phyloP scores from a whole-genome alignment of 2,797 vertebrate genomes.

The Tokudaia muenninki region DNA sequence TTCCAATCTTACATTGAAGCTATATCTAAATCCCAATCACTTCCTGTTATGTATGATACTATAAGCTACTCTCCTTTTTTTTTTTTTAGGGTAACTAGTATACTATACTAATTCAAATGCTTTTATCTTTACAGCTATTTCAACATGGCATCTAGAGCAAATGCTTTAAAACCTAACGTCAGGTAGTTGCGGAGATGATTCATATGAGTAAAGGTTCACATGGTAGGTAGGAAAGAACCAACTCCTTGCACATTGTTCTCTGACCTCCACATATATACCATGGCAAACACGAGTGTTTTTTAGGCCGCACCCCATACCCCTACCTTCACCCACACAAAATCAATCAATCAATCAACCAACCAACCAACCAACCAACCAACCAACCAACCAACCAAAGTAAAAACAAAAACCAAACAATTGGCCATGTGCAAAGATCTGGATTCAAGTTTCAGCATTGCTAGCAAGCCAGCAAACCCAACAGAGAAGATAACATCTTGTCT shows the following conservation, averaged over 20 bases:
- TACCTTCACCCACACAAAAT: not conserved
- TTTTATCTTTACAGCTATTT: conserved; percentile 45
- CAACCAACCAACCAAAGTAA: not conserved
- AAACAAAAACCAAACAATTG: not conserved
- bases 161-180: conserved; percentile 22
- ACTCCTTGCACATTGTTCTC: not conserved
- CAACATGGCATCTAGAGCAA: not conserved
- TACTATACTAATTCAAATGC: not conserved
- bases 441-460: not conserved
- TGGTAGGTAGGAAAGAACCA: not conserved
- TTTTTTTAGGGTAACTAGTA: not conserved
- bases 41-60: conserved; percentile 5
- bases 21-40: not conserved
- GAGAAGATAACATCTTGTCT: not conserved
- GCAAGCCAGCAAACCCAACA: not conserved
- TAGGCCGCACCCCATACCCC: not conserved
- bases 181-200: not conserved
- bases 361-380: not conserved
- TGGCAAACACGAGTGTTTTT: not conserved
- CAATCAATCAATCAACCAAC: not conserved
- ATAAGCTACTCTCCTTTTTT: not conserved
- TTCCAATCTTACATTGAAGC: conserved; percentile 29
- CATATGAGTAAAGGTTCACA: not conserved
- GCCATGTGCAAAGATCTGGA: not conserved
- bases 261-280: not conserved